Percentiles rank a stretch among this genome's conserved stretches.
Conservation (phyloP, 2,113 vertebrate genomes). For the Peromyscus maniculatus region DNA sequence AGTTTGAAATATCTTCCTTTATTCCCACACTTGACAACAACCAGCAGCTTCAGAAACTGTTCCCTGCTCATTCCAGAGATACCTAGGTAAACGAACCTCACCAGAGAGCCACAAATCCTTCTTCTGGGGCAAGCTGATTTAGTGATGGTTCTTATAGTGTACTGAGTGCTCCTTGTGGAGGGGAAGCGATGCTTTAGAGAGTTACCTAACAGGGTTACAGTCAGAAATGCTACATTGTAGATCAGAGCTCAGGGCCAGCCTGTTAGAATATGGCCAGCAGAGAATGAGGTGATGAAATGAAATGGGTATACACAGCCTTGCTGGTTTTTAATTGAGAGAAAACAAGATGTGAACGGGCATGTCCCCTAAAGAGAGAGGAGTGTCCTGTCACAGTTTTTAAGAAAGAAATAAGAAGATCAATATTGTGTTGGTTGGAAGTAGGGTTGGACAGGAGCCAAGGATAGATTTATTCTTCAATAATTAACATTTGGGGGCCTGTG, state of each 20-base stretch:
- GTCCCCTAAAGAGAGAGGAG: neutral
- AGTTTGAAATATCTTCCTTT: neutral
- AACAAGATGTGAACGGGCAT: neutral
- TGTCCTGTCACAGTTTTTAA: neutral
- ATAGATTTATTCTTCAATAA: neutral
- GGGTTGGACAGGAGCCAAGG: neutral
- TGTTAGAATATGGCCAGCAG: neutral
- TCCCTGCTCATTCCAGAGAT: neutral
- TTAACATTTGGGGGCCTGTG: neutral
- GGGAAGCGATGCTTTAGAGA: neutral
- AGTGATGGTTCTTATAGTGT: neutral
- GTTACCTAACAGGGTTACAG: neutral
- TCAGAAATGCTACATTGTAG: neutral
- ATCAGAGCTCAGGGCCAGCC: neutral
- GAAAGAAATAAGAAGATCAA: neutral
- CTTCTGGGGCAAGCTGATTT: neutral
- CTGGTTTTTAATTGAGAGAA: neutral
- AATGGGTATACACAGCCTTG: neutral
- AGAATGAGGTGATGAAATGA: accelerated
- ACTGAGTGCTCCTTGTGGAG: neutral
- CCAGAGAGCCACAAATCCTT: neutral
- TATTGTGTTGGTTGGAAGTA: neutral
- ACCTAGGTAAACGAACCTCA: neutral
- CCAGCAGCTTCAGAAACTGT: neutral
- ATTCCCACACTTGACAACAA: neutral